A percentile compares a stretch with the other conserved stretches of the same genome.
These are phyloP conservation scores for Sternotherus odoratus DNA, from an alignment of 2,797 vertebrate species.

Conservation along the genomic window DNA sequence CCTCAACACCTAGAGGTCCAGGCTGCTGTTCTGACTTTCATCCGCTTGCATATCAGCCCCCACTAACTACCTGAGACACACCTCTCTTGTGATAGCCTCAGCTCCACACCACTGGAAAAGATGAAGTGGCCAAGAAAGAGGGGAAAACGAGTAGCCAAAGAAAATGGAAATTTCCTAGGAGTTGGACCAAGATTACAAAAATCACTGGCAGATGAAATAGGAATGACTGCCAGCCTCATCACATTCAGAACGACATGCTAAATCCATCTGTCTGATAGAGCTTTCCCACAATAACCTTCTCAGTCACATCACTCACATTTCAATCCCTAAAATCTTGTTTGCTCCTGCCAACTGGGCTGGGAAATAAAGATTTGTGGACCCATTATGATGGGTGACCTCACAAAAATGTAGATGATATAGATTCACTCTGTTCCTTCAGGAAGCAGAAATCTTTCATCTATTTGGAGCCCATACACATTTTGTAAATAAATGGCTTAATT, in stretches of 20 bases:
- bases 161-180: neutral
- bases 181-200: neutral
- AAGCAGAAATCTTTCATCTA: neutral
- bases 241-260: neutral
- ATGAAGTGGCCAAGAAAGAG: neutral
- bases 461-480: neutral
- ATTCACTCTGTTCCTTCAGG: neutral
- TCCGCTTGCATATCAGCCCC: neutral
- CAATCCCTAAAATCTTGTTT: neutral
- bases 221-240: neutral
- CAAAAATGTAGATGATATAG: neutral
- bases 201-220: neutral
- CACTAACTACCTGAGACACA: neutral
- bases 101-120: neutral
- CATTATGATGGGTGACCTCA: neutral
- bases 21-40: neutral
- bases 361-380: neutral
- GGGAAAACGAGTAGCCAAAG: neutral
- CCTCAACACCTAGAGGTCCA: neutral
- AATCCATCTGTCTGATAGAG: neutral
- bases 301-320: neutral
- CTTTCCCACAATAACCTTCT: neutral
- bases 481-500: neutral
- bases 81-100: fast-evolving
- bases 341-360: neutral